Conservation (phyloP, 2,888 invertebrate genomes). For the Tetropium fuscum region DNA sequence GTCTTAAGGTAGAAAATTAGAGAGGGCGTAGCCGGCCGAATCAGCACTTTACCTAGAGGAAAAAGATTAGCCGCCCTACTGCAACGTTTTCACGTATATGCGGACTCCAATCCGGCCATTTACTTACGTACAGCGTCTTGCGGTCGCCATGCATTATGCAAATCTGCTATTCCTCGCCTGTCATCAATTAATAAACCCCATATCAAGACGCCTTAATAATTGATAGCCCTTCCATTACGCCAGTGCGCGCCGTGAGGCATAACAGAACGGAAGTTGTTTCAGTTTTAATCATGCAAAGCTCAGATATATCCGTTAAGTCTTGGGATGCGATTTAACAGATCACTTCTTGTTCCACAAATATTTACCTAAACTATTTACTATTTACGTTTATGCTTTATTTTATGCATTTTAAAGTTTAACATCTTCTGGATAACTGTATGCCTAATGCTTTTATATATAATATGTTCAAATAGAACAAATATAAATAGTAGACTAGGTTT, state of each 20-base stretch:
- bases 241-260: constrained; percentile 32
- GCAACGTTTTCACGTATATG: constrained; percentile 30
- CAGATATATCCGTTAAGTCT: constrained; percentile 8
- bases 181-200: constrained; percentile 68
- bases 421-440: too few species aligned
- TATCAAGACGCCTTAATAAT: constrained; percentile 67
- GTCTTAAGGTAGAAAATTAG: constrained; percentile 61
- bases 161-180: constrained; percentile 61
- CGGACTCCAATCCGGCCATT: constrained; percentile 40
- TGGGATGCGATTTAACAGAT: constrained; percentile 19
- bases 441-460: too few species aligned
- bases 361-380: too few species aligned
- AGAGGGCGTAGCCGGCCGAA: constrained; percentile 56
- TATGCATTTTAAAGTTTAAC: too few species aligned
- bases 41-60: constrained; percentile 59
- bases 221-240: constrained; percentile 64
- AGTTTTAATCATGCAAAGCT: constrained; percentile 21
- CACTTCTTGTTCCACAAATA: constrained; percentile 2
- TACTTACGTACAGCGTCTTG: constrained; percentile 41
- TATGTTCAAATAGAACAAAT: too few species aligned
- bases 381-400: too few species aligned
- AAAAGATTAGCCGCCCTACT: constrained; percentile 55
- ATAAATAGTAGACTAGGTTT: too few species aligned
- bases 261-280: constrained; percentile 29
- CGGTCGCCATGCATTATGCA: constrained; percentile 62